phyloP scores from a whole-genome alignment of 2,113 vertebrate species.

The Thoracochromis brauschi region DNA sequence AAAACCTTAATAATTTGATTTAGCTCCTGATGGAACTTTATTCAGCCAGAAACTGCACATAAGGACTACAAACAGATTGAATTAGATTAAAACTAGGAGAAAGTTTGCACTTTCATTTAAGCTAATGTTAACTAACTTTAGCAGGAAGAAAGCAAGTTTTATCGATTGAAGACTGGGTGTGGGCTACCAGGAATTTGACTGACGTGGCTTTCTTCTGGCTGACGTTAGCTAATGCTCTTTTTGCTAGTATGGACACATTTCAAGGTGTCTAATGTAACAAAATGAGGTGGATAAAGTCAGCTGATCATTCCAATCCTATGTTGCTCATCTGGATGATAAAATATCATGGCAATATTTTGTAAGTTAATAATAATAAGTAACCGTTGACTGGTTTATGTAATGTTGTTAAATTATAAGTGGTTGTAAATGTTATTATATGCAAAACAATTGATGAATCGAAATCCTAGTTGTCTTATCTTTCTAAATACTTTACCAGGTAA shows the following conservation, averaged over 20 bases:
- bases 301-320: neutral
- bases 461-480: neutral
- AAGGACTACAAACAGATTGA: neutral
- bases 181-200: neutral
- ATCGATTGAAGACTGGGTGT: neutral
- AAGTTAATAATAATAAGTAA: neutral
- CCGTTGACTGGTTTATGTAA: neutral
- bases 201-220: neutral
- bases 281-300: neutral
- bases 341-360: neutral
- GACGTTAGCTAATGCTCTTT: neutral
- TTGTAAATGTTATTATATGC: neutral
- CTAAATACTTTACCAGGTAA: neutral
- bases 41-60: neutral
- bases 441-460: neutral
- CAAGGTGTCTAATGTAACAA: neutral
- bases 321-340: neutral
- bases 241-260: neutral
- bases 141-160: neutral
- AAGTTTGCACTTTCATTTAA: neutral
- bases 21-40: neutral
- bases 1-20: neutral
- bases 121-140: neutral
- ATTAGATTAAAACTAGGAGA: neutral
- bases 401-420: neutral